A percentile compares a stretch with the other conserved stretches of the same genome.
Conservation (phyloP, 2,113 vertebrate species). For the Microcebus ravelobensis region DNA sequence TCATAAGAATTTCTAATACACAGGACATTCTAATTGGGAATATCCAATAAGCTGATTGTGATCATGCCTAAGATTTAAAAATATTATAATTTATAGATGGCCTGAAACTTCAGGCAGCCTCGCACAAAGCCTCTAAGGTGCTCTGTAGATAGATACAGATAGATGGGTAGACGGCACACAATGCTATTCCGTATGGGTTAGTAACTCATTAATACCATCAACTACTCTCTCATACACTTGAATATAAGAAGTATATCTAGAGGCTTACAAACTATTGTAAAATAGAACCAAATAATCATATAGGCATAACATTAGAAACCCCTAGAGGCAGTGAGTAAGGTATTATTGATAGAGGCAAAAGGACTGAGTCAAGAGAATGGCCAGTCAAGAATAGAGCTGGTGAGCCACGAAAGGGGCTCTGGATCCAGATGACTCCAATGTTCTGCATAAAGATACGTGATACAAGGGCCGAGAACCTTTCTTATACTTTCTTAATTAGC, state of each 20-base stretch:
- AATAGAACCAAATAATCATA: neutral
- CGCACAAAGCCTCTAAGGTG: neutral
- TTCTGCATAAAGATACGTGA: neutral
- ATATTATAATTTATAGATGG: neutral
- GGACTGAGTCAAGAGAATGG: neutral
- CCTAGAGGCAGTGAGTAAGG: neutral
- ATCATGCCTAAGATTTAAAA: neutral
- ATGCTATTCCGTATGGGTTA: neutral
- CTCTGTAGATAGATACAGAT: neutral
- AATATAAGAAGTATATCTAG: neutral
- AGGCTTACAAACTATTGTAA: neutral
- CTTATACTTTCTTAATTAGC: neutral
- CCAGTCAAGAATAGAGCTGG: fast-evolving
- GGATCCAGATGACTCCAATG: neutral
- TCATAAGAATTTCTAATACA: neutral
- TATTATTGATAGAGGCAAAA: neutral
- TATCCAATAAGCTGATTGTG: neutral
- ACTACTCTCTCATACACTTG: neutral
- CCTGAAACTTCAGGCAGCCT: neutral
- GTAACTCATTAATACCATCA: neutral
- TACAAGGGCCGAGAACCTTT: neutral
- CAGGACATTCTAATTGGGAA: neutral
- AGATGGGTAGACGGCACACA: neutral
- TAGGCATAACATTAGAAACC: neutral
- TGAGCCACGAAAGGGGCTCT: neutral